A percentile compares a stretch with the other conserved stretches of the same genome.
Conservation (phyloP, 2,888 invertebrate genomes). For the Phengaris arion region DNA sequence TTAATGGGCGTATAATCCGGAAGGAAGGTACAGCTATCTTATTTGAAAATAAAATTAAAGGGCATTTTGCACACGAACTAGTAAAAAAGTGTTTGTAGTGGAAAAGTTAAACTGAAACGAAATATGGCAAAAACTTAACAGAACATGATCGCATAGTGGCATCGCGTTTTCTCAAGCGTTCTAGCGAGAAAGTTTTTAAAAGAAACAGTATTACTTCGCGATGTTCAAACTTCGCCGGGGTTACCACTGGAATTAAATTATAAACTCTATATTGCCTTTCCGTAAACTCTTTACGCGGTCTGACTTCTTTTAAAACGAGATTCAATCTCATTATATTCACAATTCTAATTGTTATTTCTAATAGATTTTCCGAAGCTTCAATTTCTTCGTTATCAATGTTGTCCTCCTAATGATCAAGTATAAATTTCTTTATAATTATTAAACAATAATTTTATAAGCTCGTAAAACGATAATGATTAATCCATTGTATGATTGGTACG, state of each 20-base stretch:
- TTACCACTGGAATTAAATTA: constrained; percentile 19
- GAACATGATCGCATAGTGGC: constrained; percentile 15
- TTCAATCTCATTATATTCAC: constrained; percentile 1
- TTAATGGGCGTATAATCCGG: no score
- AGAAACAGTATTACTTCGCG: constrained; percentile 22
- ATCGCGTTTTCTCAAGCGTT: constrained; percentile 16
- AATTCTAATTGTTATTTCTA: background rate
- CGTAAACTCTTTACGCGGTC: constrained; percentile 15
- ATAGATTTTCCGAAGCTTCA: background rate
- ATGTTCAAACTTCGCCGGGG: constrained; percentile 13
- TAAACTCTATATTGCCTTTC: constrained; percentile 19
- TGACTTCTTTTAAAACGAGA: background rate
- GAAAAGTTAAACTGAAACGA: constrained; percentile 3
- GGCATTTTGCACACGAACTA: no score
- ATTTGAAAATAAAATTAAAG: no score
- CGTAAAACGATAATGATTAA: no score
- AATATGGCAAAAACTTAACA: constrained; percentile 9
- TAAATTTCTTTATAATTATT: no score
- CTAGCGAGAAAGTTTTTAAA: constrained; percentile 11
- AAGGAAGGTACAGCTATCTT: no score
- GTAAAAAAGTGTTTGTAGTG: background rate
- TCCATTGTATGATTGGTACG: no score
- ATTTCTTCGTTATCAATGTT: background rate
- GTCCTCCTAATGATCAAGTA: no score
- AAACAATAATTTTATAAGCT: no score